A percentile compares a stretch with the other conserved stretches of the same genome.
Evolutionary conservation across 2,113 vertebrate genomes (phyloP).

Genomic region (Lathamus discolor): DNA sequence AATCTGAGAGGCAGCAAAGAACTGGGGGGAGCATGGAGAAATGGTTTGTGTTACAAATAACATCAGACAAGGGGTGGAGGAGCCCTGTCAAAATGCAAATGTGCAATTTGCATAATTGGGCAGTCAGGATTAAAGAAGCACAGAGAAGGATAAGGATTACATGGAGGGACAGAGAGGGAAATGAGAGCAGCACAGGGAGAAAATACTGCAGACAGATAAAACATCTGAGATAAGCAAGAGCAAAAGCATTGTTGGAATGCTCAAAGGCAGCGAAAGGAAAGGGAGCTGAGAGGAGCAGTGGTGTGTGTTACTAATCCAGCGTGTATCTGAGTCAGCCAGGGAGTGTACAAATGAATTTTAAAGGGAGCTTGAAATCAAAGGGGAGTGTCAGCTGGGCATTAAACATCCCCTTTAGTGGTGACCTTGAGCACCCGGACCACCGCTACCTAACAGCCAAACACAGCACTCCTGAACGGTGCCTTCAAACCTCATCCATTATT

Average conservation of each 20-base stretch:
- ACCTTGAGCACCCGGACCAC: background rate
- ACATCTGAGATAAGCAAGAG: constrained; percentile 40
- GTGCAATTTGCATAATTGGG: constrained; percentile 61
- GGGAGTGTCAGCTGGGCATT: constrained; percentile 25
- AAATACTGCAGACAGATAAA: background rate
- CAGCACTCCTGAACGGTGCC: background rate
- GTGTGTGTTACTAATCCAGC: constrained; percentile 2
- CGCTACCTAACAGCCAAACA: constrained; percentile 8
- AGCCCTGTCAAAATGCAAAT: constrained; percentile 63
- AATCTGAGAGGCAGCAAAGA: background rate
- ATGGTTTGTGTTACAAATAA: constrained; percentile 24
- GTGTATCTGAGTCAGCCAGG: background rate
- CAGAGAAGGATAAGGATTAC: constrained; percentile 30
- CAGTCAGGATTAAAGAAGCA: constrained; percentile 51
- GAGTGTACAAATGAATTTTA: constrained; percentile 35
- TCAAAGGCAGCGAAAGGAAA: background rate
- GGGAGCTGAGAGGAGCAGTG: background rate
- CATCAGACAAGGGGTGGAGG: background rate
- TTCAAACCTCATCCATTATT: constrained; percentile 54
- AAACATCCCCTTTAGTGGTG: constrained; percentile 17
- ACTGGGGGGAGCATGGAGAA: background rate
- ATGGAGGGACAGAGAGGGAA: background rate
- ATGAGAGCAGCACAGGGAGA: background rate
- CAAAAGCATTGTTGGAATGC: background rate
- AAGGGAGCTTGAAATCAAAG: constrained; percentile 52